Base-by-base conservation (phyloP, 2,888 invertebrate genomes). In the Lathronympha strigana region DNA sequence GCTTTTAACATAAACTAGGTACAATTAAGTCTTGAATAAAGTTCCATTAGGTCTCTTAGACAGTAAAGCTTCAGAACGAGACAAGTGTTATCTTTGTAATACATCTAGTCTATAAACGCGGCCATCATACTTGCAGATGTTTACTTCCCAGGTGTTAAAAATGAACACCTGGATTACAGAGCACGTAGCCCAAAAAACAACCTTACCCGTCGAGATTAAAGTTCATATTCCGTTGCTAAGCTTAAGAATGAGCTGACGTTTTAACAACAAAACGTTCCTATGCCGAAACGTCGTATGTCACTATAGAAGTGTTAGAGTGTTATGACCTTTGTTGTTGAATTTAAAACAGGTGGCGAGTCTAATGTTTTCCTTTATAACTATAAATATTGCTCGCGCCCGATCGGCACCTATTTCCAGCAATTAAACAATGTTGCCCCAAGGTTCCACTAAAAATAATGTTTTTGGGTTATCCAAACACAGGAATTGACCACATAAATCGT, bases 371-470 rank as follows among this genome's bases (percentile, higher is more conserved):
- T 40, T 45, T 33, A 17, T 62, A 36, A 66, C 55, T 62, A 61
- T 55, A 61, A 62, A 63, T 67, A 63, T 67, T 63, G 51, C 49
- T 40, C 47, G 17, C 23, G 25, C 38, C 6, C 63, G 63, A 63
- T 63, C 57, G 45, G 55, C 49, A 61, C 67, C 50, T 54, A 61
- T 51, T 66, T 50, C 50, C 33, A 45, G 63, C 53, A 67, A 67
- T 58, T 33, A 45, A 51, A 67, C 66, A 62, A 53, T 67, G 63
- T 67, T 67, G 63, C 54, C 61, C 36, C 67, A 67, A 67, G 57
- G 66, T 38, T 36, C 31, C 4, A 47, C 61, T 23, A 61, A 54
- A 66, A 57, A 66, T 63, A 58, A 63, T 58, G 66, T 66, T 66
- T 66, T 66, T 66, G 19, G 66, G 66, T 66, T 66, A 66, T n/a